phyloP scores from a whole-genome alignment of 2,888 invertebrate genomes.

The Hipparchia semele region DNA sequence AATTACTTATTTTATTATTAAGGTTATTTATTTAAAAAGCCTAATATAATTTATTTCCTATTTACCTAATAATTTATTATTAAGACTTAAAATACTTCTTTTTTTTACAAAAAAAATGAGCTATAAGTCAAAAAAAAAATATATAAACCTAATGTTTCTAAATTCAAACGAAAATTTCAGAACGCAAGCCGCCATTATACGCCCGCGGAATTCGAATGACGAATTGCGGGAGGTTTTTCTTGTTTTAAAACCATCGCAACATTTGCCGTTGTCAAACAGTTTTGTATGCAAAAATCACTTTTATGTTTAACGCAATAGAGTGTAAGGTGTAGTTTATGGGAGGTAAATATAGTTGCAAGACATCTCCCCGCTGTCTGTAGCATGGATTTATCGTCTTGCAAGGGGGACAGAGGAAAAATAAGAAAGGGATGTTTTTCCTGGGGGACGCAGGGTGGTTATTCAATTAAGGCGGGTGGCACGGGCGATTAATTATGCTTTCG shows the following conservation, averaged over 20 bases:
- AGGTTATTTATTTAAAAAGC: no score
- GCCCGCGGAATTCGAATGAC: conserved; percentile 81
- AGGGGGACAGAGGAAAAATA: conserved; percentile 77
- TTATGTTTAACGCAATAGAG: conserved; percentile 27
- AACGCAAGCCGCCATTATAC: conserved; percentile 68
- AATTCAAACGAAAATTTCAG: conserved; percentile 55
- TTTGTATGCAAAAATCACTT: conserved; percentile 28
- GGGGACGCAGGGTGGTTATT: conserved; percentile 70
- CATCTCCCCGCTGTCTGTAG: conserved; percentile 78
- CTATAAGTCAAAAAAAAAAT: neutral
- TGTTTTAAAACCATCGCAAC: conserved; percentile 55
- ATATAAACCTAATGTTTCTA: conserved; percentile 6
- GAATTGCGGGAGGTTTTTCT: conserved; percentile 81
- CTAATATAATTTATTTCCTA: no score
- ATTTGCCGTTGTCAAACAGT: conserved; percentile 16
- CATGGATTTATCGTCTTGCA: conserved; percentile 81
- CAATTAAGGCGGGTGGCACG: conserved; percentile 74
- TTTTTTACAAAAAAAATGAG: no score
- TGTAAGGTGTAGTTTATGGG: conserved; percentile 28
- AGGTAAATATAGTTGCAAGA: conserved; percentile 57
- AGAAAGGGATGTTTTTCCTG: conserved; percentile 81
- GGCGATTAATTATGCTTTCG: conserved; percentile 78
- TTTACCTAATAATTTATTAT: no score
- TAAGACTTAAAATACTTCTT: no score
- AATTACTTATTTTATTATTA: no score